These are phyloP conservation scores for Metalampra italica DNA, from an alignment of 2,888 invertebrate genomes.

Conservation along the genomic window DNA sequence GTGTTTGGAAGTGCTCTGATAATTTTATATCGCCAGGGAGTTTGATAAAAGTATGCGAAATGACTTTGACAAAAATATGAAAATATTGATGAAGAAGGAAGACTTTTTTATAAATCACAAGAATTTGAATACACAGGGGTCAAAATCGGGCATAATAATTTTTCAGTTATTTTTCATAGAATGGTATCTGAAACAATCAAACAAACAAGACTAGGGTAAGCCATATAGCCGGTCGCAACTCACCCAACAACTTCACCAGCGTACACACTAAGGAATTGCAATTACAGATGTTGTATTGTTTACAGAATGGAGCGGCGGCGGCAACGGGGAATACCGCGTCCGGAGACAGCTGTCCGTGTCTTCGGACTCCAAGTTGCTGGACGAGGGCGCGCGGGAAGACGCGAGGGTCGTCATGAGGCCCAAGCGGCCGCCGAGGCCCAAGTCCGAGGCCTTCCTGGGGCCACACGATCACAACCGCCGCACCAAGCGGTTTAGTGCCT, in stretches of 20 bases:
- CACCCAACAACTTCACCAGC: no score
- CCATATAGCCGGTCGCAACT: no score
- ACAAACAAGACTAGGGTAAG: no score
- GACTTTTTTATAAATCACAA: background rate
- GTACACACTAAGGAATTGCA: no score
- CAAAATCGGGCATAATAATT: no score
- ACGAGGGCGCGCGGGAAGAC: constrained; percentile 93
- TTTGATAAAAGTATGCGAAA: constrained; percentile 14
- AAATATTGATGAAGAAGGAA: background rate
- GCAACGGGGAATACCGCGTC: constrained; percentile 88
- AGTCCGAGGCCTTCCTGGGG: constrained; percentile 96
- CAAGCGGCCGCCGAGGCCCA: constrained; percentile 95
- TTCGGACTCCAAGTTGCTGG: constrained; percentile 93
- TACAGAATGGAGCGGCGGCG: constrained; percentile 87
- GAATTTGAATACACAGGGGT: no score
- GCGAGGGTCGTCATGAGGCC: constrained; percentile 92
- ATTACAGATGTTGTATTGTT: background rate
- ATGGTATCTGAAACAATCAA: no score
- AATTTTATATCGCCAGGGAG: constrained; percentile 31
- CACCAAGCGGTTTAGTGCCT: constrained; percentile 96
- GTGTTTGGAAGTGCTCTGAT: constrained; percentile 34
- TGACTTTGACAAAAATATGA: background rate
- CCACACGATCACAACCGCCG: constrained; percentile 86
- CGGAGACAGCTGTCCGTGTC: constrained; percentile 94
- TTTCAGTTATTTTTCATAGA: no score